Evolutionary conservation across 1,140 invertebrate genomes (phyloP).

Genomic region (Tetramorium alpestre): DNA sequence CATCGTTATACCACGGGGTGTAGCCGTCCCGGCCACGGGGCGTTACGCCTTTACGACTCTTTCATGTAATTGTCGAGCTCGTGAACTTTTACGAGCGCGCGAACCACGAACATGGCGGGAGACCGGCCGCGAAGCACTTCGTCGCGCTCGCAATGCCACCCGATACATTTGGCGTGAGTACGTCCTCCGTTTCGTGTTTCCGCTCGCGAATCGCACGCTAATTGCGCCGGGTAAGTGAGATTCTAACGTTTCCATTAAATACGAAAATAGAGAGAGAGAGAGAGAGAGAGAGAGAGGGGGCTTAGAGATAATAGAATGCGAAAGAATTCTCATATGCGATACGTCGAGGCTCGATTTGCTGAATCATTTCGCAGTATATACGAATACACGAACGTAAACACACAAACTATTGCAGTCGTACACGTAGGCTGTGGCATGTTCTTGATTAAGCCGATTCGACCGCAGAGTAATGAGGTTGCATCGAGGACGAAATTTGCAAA

Average conservation of each 20-base stretch:
- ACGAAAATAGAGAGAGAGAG: background rate
- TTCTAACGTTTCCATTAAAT: background rate
- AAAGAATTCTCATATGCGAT: background rate
- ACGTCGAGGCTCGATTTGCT: conserved; percentile 12
- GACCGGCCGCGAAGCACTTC: conserved; percentile 57
- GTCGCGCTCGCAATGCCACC: conserved; percentile 18
- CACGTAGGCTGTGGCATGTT: conserved; percentile 33
- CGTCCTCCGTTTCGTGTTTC: conserved; percentile 7
- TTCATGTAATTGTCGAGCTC: conserved; percentile 84
- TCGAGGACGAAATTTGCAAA: conserved; percentile 74
- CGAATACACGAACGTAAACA: conserved; percentile 17
- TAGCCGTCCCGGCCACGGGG: conserved; percentile 63
- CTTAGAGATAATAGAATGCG: background rate
- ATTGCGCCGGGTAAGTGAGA: background rate
- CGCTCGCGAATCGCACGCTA: background rate
- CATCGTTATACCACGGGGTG: conserved; percentile 68
- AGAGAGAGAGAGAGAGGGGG: background rate
- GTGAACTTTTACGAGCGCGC: conserved; percentile 83
- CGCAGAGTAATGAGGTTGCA: conserved; percentile 29
- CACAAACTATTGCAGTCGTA: background rate
- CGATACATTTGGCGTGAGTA: conserved; percentile 38
- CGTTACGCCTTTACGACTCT: conserved; percentile 83
- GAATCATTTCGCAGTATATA: background rate
- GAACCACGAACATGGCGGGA: conserved; percentile 42
- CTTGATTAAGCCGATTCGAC: conserved; percentile 62